Percentiles rank a stretch among this genome's conserved stretches.
These are phyloP conservation scores for Dendrocopos noguchii DNA, from an alignment of 2,113 vertebrate species.

Conservation along the genomic window DNA sequence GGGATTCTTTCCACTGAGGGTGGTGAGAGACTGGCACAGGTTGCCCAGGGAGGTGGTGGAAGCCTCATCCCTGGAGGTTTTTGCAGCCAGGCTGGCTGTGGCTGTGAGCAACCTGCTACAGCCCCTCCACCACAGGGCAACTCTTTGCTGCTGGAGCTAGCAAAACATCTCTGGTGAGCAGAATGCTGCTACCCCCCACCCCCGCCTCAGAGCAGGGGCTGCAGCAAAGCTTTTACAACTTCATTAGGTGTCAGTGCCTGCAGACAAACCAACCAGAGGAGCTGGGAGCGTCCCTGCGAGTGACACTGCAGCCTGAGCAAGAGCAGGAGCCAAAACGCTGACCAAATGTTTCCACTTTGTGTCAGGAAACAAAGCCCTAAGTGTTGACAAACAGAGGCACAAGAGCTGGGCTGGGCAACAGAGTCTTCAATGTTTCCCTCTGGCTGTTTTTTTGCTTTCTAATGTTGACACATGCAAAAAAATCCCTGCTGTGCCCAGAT, in stretches of 20 bases:
- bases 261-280: background rate
- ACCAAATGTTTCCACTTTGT: conserved; percentile 20
- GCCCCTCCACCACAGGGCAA: background rate
- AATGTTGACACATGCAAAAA: background rate
- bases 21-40: too few relatives aligned
- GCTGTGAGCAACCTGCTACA: too few relatives aligned
- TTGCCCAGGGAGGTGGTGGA: too few relatives aligned
- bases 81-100: too few relatives aligned
- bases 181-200: too few relatives aligned
- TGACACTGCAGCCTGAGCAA: background rate
- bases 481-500: conserved; percentile 1
- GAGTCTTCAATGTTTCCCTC: background rate
- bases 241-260: background rate
- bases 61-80: too few relatives aligned
- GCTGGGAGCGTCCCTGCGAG: background rate
- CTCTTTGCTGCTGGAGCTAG: background rate
- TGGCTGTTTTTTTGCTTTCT: conserved; percentile 19
- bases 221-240: background rate
- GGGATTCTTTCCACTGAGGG: too few relatives aligned
- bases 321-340: background rate
- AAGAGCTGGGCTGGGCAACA: background rate
- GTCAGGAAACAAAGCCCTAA: conserved; percentile 7
- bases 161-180: background rate
- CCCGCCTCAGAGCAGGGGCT: background rate
- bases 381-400: conserved; percentile 12